Evolutionary conservation across 2,797 vertebrate species (phyloP).

Genomic region (Pyrocephalus nanus): DNA sequence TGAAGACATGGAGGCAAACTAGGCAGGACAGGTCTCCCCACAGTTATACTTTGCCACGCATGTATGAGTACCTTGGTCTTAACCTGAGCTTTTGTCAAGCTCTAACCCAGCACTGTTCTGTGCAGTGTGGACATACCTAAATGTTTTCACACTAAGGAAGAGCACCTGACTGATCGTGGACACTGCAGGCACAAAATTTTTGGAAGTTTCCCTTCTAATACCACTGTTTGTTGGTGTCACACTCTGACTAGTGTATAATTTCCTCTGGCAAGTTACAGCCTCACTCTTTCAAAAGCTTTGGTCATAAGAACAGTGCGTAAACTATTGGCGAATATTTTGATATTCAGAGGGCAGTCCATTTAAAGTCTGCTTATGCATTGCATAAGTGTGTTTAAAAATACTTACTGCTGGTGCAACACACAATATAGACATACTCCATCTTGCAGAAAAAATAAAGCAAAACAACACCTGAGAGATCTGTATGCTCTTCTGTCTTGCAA

Average conservation of each 20-base stretch:
- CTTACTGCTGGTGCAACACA: neutral
- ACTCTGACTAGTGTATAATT: neutral
- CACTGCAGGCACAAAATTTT: neutral
- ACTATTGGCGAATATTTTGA: neutral
- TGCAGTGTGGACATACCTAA: neutral
- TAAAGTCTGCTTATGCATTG: neutral
- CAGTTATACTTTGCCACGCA: neutral
- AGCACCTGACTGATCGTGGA: neutral
- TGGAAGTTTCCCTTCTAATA: neutral
- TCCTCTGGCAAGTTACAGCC: neutral
- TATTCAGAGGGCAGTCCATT: neutral
- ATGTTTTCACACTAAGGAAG: neutral
- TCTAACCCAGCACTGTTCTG: neutral
- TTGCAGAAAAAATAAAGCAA: neutral
- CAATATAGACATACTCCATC: neutral
- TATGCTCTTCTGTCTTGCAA: neutral
- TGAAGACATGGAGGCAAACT: neutral
- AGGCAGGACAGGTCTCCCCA: neutral
- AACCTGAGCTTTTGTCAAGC: neutral
- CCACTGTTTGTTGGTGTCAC: neutral
- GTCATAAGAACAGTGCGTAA: slow-evolving; percentile 2
- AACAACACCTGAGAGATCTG: neutral
- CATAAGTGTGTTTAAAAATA: slow-evolving; percentile 26
- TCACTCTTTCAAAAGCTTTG: neutral
- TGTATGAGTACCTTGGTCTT: rapidly evolving